Evolutionary conservation across 2,797 vertebrate genomes (phyloP).

Genomic region (Rhinatrema bivittatum): DNA sequence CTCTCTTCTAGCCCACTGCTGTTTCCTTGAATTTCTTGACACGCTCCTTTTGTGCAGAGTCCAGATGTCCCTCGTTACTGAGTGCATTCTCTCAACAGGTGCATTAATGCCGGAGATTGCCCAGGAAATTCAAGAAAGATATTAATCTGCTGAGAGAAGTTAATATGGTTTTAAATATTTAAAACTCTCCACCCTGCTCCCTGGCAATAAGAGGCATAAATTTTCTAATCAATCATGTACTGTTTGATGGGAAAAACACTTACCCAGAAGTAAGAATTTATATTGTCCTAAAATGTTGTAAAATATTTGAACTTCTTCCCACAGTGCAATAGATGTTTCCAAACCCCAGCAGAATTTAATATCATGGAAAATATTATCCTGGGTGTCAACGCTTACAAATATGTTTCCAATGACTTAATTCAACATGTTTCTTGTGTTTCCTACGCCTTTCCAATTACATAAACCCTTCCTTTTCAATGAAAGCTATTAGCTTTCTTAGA

Average conservation of each 20-base stretch:
- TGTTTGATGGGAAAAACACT: conserved; percentile 6
- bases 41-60: conserved; percentile 16
- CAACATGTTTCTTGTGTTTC: neutral
- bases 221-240: neutral
- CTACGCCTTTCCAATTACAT: conserved; percentile 9
- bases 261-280: neutral
- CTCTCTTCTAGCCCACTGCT: conserved; percentile 5
- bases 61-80: conserved; percentile 41
- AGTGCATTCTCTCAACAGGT: conserved; percentile 38
- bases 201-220: neutral
- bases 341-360: too few relatives aligned
- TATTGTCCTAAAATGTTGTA: too few relatives aligned
- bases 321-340: too few relatives aligned
- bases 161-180: neutral
- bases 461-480: neutral
- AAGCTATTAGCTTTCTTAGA: neutral
- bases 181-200: neutral
- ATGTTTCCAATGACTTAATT: too few relatives aligned
- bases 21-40: conserved; percentile 12
- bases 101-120: conserved; percentile 38
- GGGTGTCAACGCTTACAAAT: too few relatives aligned
- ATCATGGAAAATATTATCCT: too few relatives aligned
- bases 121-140: conserved; percentile 40
- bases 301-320: too few relatives aligned
- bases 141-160: conserved; percentile 24